Conservation (phyloP, 2,888 invertebrate species). For the Agriopis leucophaearia region DNA sequence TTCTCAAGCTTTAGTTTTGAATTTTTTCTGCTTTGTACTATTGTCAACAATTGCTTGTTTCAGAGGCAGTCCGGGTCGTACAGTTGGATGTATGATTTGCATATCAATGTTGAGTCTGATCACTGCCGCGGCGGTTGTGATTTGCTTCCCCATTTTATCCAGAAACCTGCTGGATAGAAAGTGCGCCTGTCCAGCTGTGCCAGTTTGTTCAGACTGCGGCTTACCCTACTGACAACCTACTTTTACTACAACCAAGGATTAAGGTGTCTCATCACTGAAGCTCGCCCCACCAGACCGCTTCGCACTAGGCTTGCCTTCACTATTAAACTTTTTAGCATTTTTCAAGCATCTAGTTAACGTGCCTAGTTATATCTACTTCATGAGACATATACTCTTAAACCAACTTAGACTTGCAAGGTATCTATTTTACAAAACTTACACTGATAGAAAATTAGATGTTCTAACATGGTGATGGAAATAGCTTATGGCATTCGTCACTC, state of each 20-base stretch:
- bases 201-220: slow-evolving; percentile 59
- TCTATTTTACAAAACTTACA: slow-evolving; percentile 10
- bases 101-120: slow-evolving; percentile 59
- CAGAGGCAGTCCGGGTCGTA: slow-evolving; percentile 35
- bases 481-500: neutral
- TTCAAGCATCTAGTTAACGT: neutral
- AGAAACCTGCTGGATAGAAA: slow-evolving; percentile 49
- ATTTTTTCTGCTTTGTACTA: neutral
- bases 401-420: slow-evolving; percentile 22
- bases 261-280: neutral
- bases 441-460: slow-evolving; percentile 14
- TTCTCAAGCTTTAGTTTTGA: neutral
- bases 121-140: slow-evolving; percentile 53
- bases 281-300: neutral
- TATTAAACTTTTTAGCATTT: neutral
- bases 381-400: slow-evolving; percentile 13
- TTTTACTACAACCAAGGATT: neutral
- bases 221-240: slow-evolving; percentile 44
- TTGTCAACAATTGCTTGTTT: slow-evolving; percentile 40
- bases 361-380: neutral
- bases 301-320: too few species aligned
- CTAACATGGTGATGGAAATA: slow-evolving; percentile 3
- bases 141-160: slow-evolving; percentile 60
- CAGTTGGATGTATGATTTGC: slow-evolving; percentile 63
- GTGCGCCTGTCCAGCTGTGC: slow-evolving; percentile 55